Conservation (phyloP, 2,113 vertebrate species). For the Brachirus orientalis region DNA sequence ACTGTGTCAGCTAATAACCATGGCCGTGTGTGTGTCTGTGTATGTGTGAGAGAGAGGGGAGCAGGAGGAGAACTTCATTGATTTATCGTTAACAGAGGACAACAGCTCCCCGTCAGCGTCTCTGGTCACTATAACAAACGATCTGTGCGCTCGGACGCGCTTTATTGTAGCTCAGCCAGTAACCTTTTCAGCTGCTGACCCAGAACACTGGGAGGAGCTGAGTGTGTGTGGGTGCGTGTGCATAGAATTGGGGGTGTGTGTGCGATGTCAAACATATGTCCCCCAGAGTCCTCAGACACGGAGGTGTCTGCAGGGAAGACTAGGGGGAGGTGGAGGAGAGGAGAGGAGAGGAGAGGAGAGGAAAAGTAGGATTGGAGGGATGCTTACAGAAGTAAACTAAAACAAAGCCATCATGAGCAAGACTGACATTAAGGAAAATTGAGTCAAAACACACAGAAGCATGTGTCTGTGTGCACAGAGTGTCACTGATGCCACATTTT, state of each 20-base stretch:
- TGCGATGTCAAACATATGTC: conserved; percentile 90
- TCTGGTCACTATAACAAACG: conserved; percentile 86
- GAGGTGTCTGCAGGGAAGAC: conserved; percentile 63
- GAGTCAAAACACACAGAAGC: background rate
- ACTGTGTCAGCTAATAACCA: conserved; percentile 68
- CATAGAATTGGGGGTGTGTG: conserved; percentile 43
- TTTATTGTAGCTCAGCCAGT: conserved; percentile 92
- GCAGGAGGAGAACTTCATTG: conserved; percentile 75
- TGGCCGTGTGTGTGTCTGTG: conserved; percentile 18
- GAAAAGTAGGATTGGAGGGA: conserved; percentile 38
- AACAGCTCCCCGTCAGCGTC: conserved; percentile 83
- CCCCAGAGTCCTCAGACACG: conserved; percentile 76
- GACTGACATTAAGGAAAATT: conserved; percentile 33
- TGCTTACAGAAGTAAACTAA: conserved; percentile 51
- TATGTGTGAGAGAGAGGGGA: conserved; percentile 37
- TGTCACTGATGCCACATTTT: conserved; percentile 67
- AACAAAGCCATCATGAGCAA: conserved; percentile 64
- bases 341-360: conserved; percentile 35
- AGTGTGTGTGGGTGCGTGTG: conserved; percentile 34
- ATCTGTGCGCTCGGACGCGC: conserved; percentile 89
- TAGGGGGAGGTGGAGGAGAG: conserved; percentile 44
- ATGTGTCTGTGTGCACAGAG: conserved; percentile 4
- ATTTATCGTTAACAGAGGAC: conserved; percentile 83
- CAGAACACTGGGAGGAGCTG: conserved; percentile 82
- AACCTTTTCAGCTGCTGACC: conserved; percentile 96